Conservation (phyloP, 2,888 invertebrate species). For the Agonopterix alstromeriana region DNA sequence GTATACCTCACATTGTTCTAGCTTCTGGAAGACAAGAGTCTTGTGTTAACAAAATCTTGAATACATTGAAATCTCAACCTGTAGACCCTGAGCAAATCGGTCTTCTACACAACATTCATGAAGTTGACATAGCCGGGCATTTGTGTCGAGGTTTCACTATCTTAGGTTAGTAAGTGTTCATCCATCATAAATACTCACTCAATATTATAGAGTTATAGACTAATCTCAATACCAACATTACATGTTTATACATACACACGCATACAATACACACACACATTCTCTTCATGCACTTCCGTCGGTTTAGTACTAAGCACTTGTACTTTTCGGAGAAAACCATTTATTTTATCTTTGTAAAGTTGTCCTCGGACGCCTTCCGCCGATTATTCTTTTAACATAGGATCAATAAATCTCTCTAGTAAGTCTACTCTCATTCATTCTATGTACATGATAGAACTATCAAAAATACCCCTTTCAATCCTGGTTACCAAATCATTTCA, state of each 20-base stretch:
- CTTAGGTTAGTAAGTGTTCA: slow-evolving; percentile 17
- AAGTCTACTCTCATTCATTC: no score
- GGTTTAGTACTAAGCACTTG: no score
- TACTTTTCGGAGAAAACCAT: background rate
- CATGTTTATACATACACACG: no score
- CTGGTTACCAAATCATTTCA: no score
- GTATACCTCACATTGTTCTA: slow-evolving; percentile 66
- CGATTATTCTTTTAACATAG: background rate
- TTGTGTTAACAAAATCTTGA: slow-evolving; percentile 43
- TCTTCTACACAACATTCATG: slow-evolving; percentile 62
- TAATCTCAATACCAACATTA: no score
- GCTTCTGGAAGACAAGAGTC: slow-evolving; percentile 76
- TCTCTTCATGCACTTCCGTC: no score
- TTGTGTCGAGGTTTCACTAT: slow-evolving; percentile 80
- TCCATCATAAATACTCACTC: no score
- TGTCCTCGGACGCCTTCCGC: background rate
- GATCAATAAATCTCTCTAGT: no score
- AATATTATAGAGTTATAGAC: no score
- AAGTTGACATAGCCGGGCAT: slow-evolving; percentile 71
- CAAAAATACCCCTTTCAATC: no score
- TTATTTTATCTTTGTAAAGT: background rate
- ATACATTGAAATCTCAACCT: slow-evolving; percentile 32
- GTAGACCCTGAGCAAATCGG: slow-evolving; percentile 67
- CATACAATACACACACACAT: no score
- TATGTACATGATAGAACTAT: no score